Percentiles rank a stretch among this genome's conserved stretches.
These are phyloP conservation scores for Tipula unca DNA, from an alignment of 2,888 invertebrate species.

Conservation along the genomic window DNA sequence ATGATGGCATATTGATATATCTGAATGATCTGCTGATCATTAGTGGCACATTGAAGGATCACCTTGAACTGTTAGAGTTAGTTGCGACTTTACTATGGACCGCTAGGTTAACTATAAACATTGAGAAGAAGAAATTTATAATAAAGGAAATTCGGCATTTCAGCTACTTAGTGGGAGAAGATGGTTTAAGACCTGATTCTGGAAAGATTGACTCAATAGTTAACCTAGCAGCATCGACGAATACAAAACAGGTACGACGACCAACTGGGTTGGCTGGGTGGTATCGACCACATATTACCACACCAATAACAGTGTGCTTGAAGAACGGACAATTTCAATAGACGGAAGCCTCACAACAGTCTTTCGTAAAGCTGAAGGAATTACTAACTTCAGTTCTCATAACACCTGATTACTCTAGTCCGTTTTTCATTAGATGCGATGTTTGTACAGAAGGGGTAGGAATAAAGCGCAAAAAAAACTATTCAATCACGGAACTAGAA, in stretches of 20 bases:
- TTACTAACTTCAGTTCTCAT: background rate
- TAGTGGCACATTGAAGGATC: too few relatives aligned
- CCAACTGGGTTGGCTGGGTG: background rate
- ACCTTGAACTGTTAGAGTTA: too few relatives aligned
- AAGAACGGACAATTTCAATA: background rate
- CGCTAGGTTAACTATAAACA: too few relatives aligned
- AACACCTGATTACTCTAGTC: background rate
- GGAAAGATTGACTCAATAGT: constrained; percentile 24
- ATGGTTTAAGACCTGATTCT: constrained; percentile 27
- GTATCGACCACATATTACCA: background rate
- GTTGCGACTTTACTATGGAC: too few relatives aligned
- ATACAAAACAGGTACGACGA: background rate
- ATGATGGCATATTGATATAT: too few relatives aligned
- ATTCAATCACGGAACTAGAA: background rate
- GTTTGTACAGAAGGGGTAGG: background rate
- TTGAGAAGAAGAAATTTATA: too few relatives aligned
- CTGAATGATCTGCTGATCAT: too few relatives aligned
- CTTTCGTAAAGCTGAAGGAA: too few relatives aligned
- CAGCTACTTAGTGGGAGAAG: constrained; percentile 28
- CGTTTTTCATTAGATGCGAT: too few relatives aligned
- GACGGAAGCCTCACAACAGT: too few relatives aligned
- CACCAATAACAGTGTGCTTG: background rate
- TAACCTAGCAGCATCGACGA: constrained; percentile 18
- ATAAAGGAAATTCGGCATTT: too few relatives aligned
- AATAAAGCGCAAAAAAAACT: background rate